These are phyloP conservation scores for Nephotettix cincticeps DNA, from an alignment of 1,140 invertebrate genomes.

Conservation along the genomic window DNA sequence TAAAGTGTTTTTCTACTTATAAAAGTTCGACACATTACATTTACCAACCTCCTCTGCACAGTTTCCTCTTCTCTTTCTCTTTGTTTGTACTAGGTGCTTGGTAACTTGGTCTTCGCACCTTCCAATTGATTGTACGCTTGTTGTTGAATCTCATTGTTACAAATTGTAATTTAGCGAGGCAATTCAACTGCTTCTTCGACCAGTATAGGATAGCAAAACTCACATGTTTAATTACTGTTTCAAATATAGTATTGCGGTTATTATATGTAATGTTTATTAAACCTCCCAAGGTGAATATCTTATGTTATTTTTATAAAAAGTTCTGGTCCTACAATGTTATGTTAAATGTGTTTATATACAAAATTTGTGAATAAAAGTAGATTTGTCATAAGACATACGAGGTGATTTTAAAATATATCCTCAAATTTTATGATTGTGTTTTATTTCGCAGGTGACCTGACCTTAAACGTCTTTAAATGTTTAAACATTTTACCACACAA, in stretches of 20 bases:
- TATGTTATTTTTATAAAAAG: conserved; percentile 17
- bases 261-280: conserved; percentile 9
- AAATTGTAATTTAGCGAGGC: neutral
- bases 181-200: neutral
- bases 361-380: neutral
- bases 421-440: too few species aligned
- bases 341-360: conserved; percentile 21
- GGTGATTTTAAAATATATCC: too few species aligned
- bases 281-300: neutral
- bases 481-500: too few species aligned
- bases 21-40: too few species aligned
- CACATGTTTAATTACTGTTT: neutral
- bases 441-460: too few species aligned
- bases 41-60: too few species aligned
- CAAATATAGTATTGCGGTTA: neutral
- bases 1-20: too few species aligned
- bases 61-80: too few species aligned
- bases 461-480: too few species aligned
- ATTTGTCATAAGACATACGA: too few species aligned
- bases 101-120: too few species aligned
- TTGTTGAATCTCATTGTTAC: neutral
- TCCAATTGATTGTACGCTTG: conserved; percentile 1
- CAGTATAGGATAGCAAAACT: neutral
- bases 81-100: too few species aligned
- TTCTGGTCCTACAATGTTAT: conserved; percentile 1